These are phyloP conservation scores for Ophioninae sp. DNA, from an alignment of 2,888 invertebrate species.

Conservation along the genomic window DNA sequence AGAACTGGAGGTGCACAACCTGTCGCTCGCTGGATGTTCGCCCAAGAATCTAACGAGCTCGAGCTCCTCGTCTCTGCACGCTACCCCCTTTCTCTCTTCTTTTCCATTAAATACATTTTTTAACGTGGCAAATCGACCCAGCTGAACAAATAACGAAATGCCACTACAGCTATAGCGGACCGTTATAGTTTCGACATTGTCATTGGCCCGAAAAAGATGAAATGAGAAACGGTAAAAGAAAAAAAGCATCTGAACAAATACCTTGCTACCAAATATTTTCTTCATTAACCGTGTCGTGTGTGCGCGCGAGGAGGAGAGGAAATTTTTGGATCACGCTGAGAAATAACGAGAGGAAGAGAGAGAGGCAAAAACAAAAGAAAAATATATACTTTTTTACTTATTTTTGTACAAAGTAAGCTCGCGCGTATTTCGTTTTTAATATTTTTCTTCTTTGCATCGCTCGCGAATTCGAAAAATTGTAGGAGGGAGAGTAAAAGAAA, in stretches of 20 bases:
- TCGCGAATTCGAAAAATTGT: constrained; percentile 6
- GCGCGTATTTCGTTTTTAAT: constrained; percentile 13
- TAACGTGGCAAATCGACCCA: constrained; percentile 66
- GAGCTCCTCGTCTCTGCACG: neutral
- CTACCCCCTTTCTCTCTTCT: constrained; percentile 28
- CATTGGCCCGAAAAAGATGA: constrained; percentile 40
- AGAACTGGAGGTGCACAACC: constrained; percentile 1
- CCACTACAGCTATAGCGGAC: constrained; percentile 51
- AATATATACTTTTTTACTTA: constrained; percentile 6
- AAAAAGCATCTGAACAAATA: constrained; percentile 71
- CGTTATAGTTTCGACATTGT: constrained; percentile 62
- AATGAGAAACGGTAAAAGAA: constrained; percentile 17
- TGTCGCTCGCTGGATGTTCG: constrained; percentile 7
- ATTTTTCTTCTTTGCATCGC: neutral
- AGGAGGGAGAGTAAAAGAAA: constrained; percentile 33
- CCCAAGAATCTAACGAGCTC: constrained; percentile 46
- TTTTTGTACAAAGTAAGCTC: neutral
- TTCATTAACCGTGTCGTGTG: constrained; percentile 14
- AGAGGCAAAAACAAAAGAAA: constrained; percentile 8
- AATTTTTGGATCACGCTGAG: neutral
- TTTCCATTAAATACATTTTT: constrained; percentile 63
- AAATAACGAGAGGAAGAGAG: neutral
- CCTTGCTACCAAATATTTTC: constrained; percentile 53
- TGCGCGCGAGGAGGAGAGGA: neutral
- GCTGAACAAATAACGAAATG: constrained; percentile 67